phyloP scores from a whole-genome alignment of 2,113 vertebrate genomes.

The Nothobranchius furzeri region DNA sequence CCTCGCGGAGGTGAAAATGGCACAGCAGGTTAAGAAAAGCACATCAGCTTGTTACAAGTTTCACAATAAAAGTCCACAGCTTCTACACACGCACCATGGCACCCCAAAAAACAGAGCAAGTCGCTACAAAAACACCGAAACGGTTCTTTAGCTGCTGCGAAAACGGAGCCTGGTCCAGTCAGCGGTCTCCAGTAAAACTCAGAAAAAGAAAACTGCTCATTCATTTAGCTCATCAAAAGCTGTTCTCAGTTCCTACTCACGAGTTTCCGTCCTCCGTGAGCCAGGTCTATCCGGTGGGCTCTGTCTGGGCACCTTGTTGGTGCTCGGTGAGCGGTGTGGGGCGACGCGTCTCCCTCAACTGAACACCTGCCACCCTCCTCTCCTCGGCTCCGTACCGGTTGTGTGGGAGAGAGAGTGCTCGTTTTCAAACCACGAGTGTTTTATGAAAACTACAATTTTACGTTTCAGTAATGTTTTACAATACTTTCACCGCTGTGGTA shows the following conservation, averaged over 20 bases:
- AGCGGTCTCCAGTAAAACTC: not conserved
- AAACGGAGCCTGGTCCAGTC: conserved; percentile 36
- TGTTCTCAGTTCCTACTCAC: conserved; percentile 12
- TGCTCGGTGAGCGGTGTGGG: conserved; percentile 48
- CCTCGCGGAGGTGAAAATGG: conserved; percentile 32
- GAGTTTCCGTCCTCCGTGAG: not conserved
- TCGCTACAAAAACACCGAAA: not conserved
- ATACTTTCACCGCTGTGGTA: rapidly evolving
- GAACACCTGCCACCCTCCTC: conserved; percentile 71
- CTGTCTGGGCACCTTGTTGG: conserved; percentile 30
- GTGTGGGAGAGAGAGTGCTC: conserved; percentile 4
- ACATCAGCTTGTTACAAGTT: conserved; percentile 9
- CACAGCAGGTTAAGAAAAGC: conserved; percentile 64
- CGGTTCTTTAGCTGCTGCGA: conserved; percentile 14
- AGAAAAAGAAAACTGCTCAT: not conserved
- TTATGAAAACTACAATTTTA: not conserved
- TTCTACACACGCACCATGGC: not conserved
- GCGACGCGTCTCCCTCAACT: conserved; percentile 53
- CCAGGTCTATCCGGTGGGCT: not conserved
- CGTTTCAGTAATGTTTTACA: conserved; percentile 11
- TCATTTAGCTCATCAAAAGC: not conserved
- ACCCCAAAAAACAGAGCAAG: conserved; percentile 24
- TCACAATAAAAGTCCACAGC: not conserved
- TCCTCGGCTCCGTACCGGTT: conserved; percentile 21
- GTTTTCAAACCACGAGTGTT: not conserved